Conservation (phyloP, 1,140 invertebrate species). For the Dufourea novaeangliae region DNA sequence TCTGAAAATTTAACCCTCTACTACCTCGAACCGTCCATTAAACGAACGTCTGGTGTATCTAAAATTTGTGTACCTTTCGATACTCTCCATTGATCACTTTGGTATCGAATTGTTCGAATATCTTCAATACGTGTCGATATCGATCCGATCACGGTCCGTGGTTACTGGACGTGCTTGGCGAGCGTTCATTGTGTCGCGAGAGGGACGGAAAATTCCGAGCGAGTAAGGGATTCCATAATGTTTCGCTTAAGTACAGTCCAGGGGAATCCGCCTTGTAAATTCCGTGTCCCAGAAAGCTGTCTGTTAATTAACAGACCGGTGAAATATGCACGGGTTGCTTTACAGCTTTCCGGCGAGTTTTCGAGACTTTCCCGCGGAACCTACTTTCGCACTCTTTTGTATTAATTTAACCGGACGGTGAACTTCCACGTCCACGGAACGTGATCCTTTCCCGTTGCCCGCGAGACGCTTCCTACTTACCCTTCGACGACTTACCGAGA, state of each 20-base stretch:
- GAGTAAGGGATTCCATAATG: slow-evolving; percentile 38
- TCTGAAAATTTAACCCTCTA: no score
- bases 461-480: no score
- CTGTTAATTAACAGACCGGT: slow-evolving; percentile 44
- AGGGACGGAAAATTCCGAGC: slow-evolving; percentile 6
- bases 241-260: slow-evolving; percentile 21
- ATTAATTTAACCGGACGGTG: slow-evolving; percentile 40
- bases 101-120: no score
- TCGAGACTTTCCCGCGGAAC: slow-evolving; percentile 13
- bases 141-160: no score
- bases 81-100: no score
- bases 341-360: slow-evolving; percentile 43
- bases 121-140: no score
- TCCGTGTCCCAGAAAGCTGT: slow-evolving; percentile 39
- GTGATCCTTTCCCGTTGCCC: background rate
- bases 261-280: slow-evolving; percentile 26
- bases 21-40: no score
- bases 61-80: no score
- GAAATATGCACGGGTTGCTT: slow-evolving; percentile 42
- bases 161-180: background rate
- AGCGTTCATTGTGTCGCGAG: background rate
- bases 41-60: no score
- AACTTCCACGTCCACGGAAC: slow-evolving; percentile 14
- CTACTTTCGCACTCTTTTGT: slow-evolving; percentile 46
- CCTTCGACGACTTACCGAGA: background rate